Percentiles rank a stretch among this genome's conserved stretches.
Evolutionary conservation across 2,113 vertebrate species (phyloP).

Genomic region (Lasiurus cinereus): DNA sequence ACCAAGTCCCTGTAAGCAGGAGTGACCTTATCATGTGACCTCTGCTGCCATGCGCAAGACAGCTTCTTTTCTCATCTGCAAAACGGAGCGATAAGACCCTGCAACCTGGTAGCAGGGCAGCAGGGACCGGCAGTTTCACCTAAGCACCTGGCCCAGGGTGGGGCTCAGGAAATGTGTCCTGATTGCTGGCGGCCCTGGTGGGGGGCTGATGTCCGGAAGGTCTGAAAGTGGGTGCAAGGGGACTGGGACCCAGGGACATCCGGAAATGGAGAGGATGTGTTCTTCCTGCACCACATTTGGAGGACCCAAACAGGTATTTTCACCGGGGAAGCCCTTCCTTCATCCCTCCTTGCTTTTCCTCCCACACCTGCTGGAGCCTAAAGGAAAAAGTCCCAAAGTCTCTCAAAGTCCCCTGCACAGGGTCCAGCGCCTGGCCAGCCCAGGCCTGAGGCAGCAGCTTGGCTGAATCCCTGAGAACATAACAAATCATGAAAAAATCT

Average conservation of each 20-base stretch:
- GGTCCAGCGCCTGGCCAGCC: background rate
- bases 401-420: background rate
- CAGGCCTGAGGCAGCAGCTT: background rate
- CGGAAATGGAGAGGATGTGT: fast-evolving
- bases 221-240: too few species aligned
- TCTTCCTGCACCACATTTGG: background rate
- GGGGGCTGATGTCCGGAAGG: background rate
- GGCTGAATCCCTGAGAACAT: background rate
- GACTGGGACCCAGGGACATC: background rate
- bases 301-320: background rate
- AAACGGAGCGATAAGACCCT: too few species aligned
- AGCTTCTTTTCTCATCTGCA: too few species aligned
- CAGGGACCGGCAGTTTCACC: background rate
- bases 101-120: background rate
- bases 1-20: background rate
- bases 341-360: fast-evolving
- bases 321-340: background rate
- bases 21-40: background rate
- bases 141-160: background rate
- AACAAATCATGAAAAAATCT: fast-evolving
- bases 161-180: background rate
- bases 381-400: background rate
- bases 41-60: background rate
- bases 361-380: background rate
- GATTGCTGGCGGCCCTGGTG: fast-evolving